phyloP scores from a whole-genome alignment of 2,113 vertebrate species.

The Cynoglossus semilaevis region DNA sequence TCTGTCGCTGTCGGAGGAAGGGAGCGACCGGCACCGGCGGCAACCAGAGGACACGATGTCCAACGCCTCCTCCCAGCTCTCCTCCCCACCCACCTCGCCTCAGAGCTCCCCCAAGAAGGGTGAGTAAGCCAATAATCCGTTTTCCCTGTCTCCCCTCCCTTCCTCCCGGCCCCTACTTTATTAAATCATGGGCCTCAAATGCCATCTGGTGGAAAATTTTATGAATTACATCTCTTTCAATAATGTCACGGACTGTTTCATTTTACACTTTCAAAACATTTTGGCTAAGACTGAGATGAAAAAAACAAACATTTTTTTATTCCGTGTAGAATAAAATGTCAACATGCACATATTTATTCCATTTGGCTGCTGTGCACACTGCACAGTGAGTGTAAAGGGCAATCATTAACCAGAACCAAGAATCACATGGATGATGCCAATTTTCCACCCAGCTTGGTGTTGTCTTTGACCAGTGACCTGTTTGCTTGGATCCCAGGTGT shows the following conservation, averaged over 20 bases:
- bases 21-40: slow-evolving; percentile 85
- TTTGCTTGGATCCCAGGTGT: no score
- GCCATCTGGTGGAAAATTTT: slow-evolving; percentile 46
- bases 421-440: not conserved
- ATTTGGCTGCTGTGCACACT: not conserved
- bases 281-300: no score
- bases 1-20: slow-evolving; percentile 95
- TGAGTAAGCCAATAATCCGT: slow-evolving; percentile 75
- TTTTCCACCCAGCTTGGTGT: no score
- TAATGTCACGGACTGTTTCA: no score
- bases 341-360: not conserved
- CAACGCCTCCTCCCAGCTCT: slow-evolving; percentile 87
- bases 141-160: slow-evolving; percentile 3
- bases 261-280: no score
- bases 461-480: no score
- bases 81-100: slow-evolving; percentile 93
- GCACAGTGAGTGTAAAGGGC: not conserved
- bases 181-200: not conserved
- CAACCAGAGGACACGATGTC: slow-evolving; percentile 87
- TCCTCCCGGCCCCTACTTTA: not conserved
- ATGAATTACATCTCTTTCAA: slow-evolving; percentile 10
- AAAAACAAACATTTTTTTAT: not conserved
- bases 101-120: slow-evolving; percentile 97
- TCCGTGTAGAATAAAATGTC: not conserved
- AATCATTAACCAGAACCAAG: not conserved